These are phyloP conservation scores for Brachyopa scutellaris DNA, from an alignment of 2,888 invertebrate genomes.

Conservation along the genomic window DNA sequence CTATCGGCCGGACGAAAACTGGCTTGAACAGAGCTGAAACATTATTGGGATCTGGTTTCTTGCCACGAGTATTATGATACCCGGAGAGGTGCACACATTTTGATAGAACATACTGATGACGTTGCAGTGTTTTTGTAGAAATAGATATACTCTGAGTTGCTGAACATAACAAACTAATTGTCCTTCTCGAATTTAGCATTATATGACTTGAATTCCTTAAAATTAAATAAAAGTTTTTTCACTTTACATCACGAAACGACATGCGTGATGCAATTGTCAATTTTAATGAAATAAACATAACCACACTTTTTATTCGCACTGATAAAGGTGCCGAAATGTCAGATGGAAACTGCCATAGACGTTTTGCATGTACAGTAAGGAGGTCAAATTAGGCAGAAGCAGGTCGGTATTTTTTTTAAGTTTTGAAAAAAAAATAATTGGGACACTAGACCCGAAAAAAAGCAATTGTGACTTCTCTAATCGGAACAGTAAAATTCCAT, in stretches of 20 bases:
- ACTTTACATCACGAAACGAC: conserved; percentile 61
- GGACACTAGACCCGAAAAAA: too few relatives aligned
- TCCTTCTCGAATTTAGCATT: conserved; percentile 78
- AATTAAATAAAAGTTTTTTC: conserved; percentile 8
- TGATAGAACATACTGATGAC: conserved; percentile 46
- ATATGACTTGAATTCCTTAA: conserved; percentile 27
- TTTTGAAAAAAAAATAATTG: neutral
- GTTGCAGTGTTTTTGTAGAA: conserved; percentile 24
- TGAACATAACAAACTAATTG: conserved; percentile 76
- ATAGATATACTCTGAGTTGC: conserved; percentile 74
- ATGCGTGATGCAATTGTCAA: conserved; percentile 51
- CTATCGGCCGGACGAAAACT: conserved; percentile 88
- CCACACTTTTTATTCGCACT: conserved; percentile 25
- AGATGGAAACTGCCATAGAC: neutral
- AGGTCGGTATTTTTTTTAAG: too few relatives aligned
- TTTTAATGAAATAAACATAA: conserved; percentile 3
- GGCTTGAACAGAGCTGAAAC: conserved; percentile 88
- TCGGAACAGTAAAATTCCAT: too few relatives aligned
- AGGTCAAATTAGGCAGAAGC: too few relatives aligned
- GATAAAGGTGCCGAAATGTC: conserved; percentile 14
- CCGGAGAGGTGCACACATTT: conserved; percentile 74
- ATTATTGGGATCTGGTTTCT: conserved; percentile 82
- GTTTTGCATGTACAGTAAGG: conserved; percentile 15
- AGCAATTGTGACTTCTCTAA: too few relatives aligned
- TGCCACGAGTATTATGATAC: conserved; percentile 76